A percentile compares a stretch with the other conserved stretches of the same genome.
These are phyloP conservation scores for Coenonympha arcania DNA, from an alignment of 2,888 invertebrate species.

Conservation along the genomic window DNA sequence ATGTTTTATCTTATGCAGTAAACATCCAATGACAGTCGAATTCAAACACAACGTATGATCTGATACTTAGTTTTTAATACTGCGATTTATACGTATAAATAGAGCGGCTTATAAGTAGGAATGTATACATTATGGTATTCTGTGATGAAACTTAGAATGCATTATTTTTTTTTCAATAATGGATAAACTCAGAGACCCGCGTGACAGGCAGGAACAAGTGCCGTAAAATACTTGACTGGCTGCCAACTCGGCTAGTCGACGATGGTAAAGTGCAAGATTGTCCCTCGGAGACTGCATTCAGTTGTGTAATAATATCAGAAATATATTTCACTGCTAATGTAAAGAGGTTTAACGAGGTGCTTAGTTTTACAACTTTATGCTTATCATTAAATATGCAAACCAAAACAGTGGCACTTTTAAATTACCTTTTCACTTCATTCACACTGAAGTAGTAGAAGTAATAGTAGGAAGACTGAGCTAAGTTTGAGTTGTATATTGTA, in stretches of 20 bases:
- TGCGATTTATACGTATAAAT: too few species aligned
- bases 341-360: not conserved
- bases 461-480: too few species aligned
- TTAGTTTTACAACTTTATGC: not conserved
- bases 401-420: not conserved
- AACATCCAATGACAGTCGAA: too few species aligned
- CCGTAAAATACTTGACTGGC: constrained; percentile 60
- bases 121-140: too few species aligned
- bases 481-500: too few species aligned
- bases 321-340: not conserved
- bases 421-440: not conserved
- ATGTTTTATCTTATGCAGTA: too few species aligned
- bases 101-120: too few species aligned
- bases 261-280: constrained; percentile 14
- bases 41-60: too few species aligned
- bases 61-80: too few species aligned
- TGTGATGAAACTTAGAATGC: too few species aligned
- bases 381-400: not conserved
- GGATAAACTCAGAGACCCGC: constrained; percentile 29
- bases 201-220: constrained; percentile 55
- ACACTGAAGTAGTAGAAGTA: too few species aligned
- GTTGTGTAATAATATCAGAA: not conserved
- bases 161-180: not conserved
- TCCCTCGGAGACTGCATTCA: constrained; percentile 14
- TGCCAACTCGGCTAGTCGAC: constrained; percentile 44